phyloP scores from a whole-genome alignment of 2,113 vertebrate genomes.

The Syngnathoides biaculeatus region DNA sequence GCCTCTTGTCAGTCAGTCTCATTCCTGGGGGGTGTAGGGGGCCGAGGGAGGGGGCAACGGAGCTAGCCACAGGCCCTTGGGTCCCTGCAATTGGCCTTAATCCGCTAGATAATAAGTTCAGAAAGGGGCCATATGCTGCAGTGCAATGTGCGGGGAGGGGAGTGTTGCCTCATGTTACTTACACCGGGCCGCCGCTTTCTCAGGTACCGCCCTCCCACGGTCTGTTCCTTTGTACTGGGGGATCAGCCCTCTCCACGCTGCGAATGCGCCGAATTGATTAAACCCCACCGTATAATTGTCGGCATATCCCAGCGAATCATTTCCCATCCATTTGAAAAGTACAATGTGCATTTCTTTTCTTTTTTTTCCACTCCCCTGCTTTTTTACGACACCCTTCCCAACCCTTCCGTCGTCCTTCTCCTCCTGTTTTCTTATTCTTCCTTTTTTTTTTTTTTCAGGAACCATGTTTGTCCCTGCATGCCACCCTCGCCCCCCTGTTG shows the following conservation, averaged over 20 bases:
- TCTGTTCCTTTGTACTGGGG: conserved; percentile 82
- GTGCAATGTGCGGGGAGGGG: conserved; percentile 81
- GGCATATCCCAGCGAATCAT: conserved; percentile 89
- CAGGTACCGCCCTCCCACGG: conserved; percentile 85
- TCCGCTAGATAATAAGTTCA: conserved; percentile 93
- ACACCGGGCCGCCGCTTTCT: conserved; percentile 89
- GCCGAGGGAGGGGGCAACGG: conserved; percentile 66
- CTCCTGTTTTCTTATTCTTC: conserved; percentile 46
- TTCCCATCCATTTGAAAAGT: conserved; percentile 83
- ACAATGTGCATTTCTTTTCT: conserved; percentile 80
- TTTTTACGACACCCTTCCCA: conserved; percentile 39
- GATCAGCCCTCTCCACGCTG: conserved; percentile 91
- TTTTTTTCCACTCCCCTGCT: conserved; percentile 63
- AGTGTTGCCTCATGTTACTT: conserved; percentile 85
- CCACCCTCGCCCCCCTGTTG: conserved; percentile 38
- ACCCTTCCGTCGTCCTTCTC: conserved; percentile 39
- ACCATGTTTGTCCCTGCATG: conserved; percentile 60
- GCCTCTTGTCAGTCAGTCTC: conserved; percentile 83
- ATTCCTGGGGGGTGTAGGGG: conserved; percentile 78
- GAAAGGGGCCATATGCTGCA: conserved; percentile 91
- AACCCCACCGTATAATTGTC: conserved; percentile 87
- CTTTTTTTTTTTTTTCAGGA: conserved; percentile 43
- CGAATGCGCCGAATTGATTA: conserved; percentile 94
- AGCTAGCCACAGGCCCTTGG: conserved; percentile 71
- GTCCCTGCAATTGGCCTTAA: conserved; percentile 84